Percentiles rank a stretch among this genome's conserved stretches.
Evolutionary conservation across 2,888 invertebrate genomes (phyloP).

Genomic region (Carcina quercana): DNA sequence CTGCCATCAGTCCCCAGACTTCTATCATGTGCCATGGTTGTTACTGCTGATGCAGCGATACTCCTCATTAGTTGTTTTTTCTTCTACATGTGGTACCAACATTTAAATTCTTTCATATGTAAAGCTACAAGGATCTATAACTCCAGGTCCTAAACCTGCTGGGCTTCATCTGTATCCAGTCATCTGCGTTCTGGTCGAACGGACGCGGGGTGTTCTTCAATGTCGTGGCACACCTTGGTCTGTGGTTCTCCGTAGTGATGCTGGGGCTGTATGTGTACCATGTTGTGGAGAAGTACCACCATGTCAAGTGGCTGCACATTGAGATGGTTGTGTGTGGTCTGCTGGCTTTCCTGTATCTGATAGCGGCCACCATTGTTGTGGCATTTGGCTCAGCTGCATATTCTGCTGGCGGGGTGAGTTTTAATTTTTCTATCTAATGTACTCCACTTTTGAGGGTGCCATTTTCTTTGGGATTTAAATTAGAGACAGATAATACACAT

Average conservation of each 20-base stretch:
- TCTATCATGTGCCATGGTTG: too few relatives aligned
- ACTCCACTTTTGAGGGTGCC: too few relatives aligned
- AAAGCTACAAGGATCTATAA: background rate
- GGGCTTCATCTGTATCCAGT: constrained; percentile 86
- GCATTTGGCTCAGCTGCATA: constrained; percentile 77
- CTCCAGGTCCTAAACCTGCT: constrained; percentile 80
- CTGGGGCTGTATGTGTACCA: constrained; percentile 87
- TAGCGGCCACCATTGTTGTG: constrained; percentile 83
- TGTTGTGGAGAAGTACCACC: constrained; percentile 86
- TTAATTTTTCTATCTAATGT: background rate
- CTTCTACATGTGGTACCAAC: too few relatives aligned
- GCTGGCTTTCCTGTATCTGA: constrained; percentile 82
- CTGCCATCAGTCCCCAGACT: too few relatives aligned
- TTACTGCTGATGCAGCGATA: too few relatives aligned
- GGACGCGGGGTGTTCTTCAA: constrained; percentile 84
- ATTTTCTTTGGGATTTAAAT: too few relatives aligned
- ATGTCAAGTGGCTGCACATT: constrained; percentile 88
- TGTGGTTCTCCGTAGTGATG: constrained; percentile 84
- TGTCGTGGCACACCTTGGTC: constrained; percentile 83
- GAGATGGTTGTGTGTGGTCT: constrained; percentile 83
- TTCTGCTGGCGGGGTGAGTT: constrained; percentile 84
- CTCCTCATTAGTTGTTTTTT: too few relatives aligned
- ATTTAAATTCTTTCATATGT: too few relatives aligned
- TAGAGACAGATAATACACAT: too few relatives aligned
- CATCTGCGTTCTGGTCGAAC: constrained; percentile 72